phyloP scores from a whole-genome alignment of 2,113 vertebrate genomes.

The Halcyon malimbica region DNA sequence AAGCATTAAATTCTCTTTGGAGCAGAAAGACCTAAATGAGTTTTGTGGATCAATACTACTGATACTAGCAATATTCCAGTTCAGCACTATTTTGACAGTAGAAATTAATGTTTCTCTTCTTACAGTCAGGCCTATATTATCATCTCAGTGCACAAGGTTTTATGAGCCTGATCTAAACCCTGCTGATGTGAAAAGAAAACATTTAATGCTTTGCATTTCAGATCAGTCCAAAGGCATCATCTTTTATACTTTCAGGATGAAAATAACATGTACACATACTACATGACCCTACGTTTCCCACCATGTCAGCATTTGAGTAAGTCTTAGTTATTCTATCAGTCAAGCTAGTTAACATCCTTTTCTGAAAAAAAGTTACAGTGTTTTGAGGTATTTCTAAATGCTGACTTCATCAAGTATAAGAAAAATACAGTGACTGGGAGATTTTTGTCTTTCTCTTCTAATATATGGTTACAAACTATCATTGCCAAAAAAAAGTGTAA shows the following conservation, averaged over 20 bases:
- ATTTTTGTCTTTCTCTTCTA: not conserved
- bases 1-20: not conserved
- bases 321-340: not conserved
- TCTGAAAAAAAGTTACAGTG: not conserved
- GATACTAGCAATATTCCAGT: not conserved
- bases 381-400: not conserved
- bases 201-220: not conserved
- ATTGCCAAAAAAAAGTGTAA: not conserved
- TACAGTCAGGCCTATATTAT: not conserved
- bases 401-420: not conserved
- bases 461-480: not conserved
- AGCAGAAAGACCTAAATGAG: not conserved
- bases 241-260: not conserved
- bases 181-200: not conserved
- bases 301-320: not conserved
- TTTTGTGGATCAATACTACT: constrained; percentile 2
- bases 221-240: not conserved
- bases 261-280: not conserved
- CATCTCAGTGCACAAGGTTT: not conserved
- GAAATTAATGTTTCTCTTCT: not conserved
- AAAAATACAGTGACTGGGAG: not conserved
- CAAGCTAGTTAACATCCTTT: not conserved
- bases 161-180: not conserved
- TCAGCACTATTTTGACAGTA: not conserved
- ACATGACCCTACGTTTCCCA: not conserved